phyloP scores from a whole-genome alignment of 2,888 invertebrate species.

The Pseudolycoriella hygida region DNA sequence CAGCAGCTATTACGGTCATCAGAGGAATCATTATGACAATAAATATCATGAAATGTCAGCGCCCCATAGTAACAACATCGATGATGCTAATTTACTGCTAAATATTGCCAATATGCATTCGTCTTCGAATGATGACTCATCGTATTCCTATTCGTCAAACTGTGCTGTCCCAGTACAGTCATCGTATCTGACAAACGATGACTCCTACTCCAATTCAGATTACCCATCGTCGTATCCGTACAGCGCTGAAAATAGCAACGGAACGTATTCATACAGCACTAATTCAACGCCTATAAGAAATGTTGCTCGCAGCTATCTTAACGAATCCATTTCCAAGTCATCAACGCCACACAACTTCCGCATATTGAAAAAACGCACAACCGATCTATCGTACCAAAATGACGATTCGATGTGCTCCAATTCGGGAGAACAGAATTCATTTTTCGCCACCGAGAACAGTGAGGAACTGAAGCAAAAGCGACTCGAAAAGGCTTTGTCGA shows the following conservation, averaged over 20 bases:
- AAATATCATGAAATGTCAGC: not conserved
- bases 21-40: not conserved
- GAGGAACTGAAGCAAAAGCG: slow-evolving; percentile 24
- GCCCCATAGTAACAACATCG: slow-evolving; percentile 14
- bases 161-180: not conserved
- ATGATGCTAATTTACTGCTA: slow-evolving; percentile 15
- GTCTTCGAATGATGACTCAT: slow-evolving; percentile 6
- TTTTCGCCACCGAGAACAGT: slow-evolving; percentile 27
- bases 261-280: not conserved
- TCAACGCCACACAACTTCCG: slow-evolving; percentile 14
- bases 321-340: slow-evolving; percentile 5
- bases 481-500: slow-evolving; percentile 22
- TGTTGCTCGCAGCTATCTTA: not conserved
- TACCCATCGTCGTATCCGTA: slow-evolving; percentile 10
- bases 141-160: slow-evolving; percentile 3
- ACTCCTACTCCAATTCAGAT: slow-evolving; percentile 12
- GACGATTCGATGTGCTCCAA: slow-evolving; percentile 25
- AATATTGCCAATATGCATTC: slow-evolving; percentile 14
- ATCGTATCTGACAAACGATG: slow-evolving; percentile 3
- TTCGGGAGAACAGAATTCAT: slow-evolving; percentile 24
- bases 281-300: slow-evolving; percentile 10
- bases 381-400: slow-evolving; percentile 12
- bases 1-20: not conserved
- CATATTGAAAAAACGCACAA: slow-evolving; percentile 10
- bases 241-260: slow-evolving; percentile 1